These are phyloP conservation scores for Mormyrus proboscirostris DNA, from an alignment of 2,797 vertebrate species.

Conservation along the genomic window DNA sequence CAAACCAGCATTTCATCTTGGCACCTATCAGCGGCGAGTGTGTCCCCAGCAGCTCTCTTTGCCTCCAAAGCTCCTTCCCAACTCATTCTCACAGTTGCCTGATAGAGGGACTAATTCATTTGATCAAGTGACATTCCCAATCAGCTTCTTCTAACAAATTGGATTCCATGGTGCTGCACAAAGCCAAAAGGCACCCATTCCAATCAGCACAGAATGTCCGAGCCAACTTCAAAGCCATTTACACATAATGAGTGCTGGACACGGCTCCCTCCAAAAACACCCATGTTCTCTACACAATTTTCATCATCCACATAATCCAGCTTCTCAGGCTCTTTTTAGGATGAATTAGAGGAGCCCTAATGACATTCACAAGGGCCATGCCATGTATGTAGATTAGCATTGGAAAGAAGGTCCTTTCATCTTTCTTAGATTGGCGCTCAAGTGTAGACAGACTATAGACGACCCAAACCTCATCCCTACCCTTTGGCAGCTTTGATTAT, in stretches of 20 bases:
- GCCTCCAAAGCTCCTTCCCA: conserved; percentile 6
- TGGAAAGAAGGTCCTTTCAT: conserved; percentile 66
- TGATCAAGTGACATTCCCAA: conserved; percentile 27
- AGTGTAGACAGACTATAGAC: conserved; percentile 36
- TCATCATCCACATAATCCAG: conserved; percentile 59
- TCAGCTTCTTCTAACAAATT: conserved; percentile 26
- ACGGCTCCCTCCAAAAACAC: conserved; percentile 50
- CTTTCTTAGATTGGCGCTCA: conserved; percentile 49
- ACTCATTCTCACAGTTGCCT: conserved; percentile 20
- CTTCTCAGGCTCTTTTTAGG: conserved; percentile 63
- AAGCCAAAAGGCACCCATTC: conserved; percentile 13
- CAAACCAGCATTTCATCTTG: conserved; percentile 16
- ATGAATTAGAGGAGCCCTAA: conserved; percentile 61
- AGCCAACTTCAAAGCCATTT: conserved; percentile 28
- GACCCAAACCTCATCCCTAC: conserved; percentile 2
- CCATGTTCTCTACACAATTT: conserved; percentile 58
- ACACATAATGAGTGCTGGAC: conserved; percentile 55
- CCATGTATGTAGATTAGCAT: conserved; percentile 65
- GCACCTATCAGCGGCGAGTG: background rate
- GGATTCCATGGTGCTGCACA: conserved; percentile 15
- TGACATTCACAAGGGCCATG: conserved; percentile 62
- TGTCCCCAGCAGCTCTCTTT: background rate
- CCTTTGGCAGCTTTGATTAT: conserved; percentile 8
- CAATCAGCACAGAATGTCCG: conserved; percentile 13
- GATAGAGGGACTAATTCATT: conserved; percentile 26